These are phyloP conservation scores for Coptodon bakossiorum DNA, from an alignment of 2,113 vertebrate species.

Conservation along the genomic window DNA sequence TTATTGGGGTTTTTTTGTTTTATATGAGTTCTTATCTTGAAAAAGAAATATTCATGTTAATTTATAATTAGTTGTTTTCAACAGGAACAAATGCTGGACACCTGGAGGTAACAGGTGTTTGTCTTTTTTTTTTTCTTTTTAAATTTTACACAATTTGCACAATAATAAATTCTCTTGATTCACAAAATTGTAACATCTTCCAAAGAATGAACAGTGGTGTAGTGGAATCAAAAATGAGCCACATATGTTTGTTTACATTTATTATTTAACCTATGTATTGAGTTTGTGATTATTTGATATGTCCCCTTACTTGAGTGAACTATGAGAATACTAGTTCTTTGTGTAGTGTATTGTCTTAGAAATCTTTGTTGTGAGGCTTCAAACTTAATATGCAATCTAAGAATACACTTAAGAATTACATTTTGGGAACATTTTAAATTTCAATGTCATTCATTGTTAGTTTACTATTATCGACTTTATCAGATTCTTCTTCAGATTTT, in stretches of 20 bases:
- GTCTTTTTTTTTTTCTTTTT: not conserved
- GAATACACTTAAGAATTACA: not conserved
- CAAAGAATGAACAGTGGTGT: not conserved
- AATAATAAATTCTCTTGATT: not conserved
- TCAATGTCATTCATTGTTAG: not conserved
- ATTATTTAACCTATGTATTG: not conserved
- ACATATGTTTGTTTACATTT: not conserved
- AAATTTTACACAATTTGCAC: not conserved
- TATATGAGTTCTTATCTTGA: not conserved
- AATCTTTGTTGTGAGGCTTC: not conserved
- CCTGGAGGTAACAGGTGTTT: not conserved
- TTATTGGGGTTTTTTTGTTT: fast-evolving
- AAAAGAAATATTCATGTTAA: not conserved
- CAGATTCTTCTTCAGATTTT: not conserved
- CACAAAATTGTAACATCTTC: not conserved
- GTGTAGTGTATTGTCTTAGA: not conserved
- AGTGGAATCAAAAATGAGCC: not conserved
- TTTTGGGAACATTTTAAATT: not conserved
- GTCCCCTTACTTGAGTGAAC: not conserved
- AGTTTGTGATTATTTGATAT: not conserved
- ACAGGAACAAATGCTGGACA: not conserved
- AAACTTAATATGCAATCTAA: not conserved
- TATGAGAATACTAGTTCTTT: not conserved
- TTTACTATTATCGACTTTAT: not conserved
- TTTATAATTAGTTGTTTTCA: not conserved